Evolutionary conservation across 2,888 invertebrate species (phyloP).

Genomic region (Pollenia griseotomentosa): DNA sequence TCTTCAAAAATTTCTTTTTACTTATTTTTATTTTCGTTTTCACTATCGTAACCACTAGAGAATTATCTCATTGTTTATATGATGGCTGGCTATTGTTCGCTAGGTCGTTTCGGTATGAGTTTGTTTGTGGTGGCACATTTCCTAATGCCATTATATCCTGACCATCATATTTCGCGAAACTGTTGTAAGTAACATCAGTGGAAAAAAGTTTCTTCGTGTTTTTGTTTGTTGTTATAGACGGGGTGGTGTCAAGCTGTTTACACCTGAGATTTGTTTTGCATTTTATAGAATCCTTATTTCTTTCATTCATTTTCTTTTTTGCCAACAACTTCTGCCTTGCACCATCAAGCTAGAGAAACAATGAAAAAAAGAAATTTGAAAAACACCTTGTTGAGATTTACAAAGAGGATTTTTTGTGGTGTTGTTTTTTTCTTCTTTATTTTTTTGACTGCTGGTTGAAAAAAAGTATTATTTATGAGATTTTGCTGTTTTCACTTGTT

Average conservation of each 20-base stretch:
- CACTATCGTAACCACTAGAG: constrained; percentile 52
- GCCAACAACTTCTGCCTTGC: constrained; percentile 37
- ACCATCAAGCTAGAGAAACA: constrained; percentile 26
- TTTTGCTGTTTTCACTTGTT: constrained; percentile 75
- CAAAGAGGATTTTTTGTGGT: constrained; percentile 44
- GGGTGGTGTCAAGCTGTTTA: constrained; percentile 79
- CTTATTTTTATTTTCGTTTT: constrained; percentile 23
- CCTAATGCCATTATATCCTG: constrained; percentile 70
- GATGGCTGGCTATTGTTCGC: constrained; percentile 51
- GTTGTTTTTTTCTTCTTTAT: constrained; percentile 20
- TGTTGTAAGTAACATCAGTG: constrained; percentile 46
- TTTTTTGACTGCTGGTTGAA: constrained; percentile 54
- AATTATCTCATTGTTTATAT: constrained; percentile 62
- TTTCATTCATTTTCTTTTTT: constrained; percentile 31
- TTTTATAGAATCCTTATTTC: constrained; percentile 72
- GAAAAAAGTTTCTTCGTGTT: constrained; percentile 63
- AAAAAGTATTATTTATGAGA: constrained; percentile 76
- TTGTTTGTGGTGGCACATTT: constrained; percentile 55
- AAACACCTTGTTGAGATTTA: constrained; percentile 71
- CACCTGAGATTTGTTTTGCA: constrained; percentile 81
- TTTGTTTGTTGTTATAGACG: constrained; percentile 61
- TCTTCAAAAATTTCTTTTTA: neutral
- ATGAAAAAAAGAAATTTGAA: constrained; percentile 23
- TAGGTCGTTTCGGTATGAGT: constrained; percentile 22
- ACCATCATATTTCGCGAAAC: constrained; percentile 71